Base-by-base conservation (phyloP, 2,888 invertebrate species). In the Tupiocoris notatus region DNA sequence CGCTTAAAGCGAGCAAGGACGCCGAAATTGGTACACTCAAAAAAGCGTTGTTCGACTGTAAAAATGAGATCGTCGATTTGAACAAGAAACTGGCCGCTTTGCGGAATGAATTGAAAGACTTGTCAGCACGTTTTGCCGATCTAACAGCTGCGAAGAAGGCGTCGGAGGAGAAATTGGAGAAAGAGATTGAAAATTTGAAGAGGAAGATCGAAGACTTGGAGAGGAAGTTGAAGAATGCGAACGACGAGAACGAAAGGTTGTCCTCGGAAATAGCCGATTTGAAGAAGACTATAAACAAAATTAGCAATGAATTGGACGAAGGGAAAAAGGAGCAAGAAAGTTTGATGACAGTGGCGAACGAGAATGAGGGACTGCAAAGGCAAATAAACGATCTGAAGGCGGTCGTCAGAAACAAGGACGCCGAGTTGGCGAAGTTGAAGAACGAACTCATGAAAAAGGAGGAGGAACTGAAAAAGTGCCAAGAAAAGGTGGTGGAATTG, bases 351-450 rank as follows among this genome's bases (percentile, higher is more conserved):
- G 1, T 23, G 0, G 56, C 54, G 3, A 54, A 75, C 39, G 57
- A 64, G 22, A 65, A 56, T 17, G 64, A 24, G 17, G 65, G 21
- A 23, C 39, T 75, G 9, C n/a, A 65, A 12, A 23, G 20, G 24
- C 39, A 23, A 21, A 54, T 65, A 0, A 58, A 64, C 17, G 65
- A 57, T 58, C 16, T 23, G 23, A 75, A 57, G 23, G 16, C 20
- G 3, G 16, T 61, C 39, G 21, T 68, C n/a, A 20, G 20, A 0
- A 23, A 1, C 21, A 59, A 16, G n/a, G 61, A 76, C 25, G 59
- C 58, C 17, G 22, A 59, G 6, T 16, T 68, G 17, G 76, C 25
- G 22, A 77, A 77, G 17, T 66, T 78, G 58, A 71, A 70, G 54
- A 24, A 24, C 18, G 63, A 73, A 25, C 17, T 62, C n/a, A 18